Conservation (phyloP, 2,797 vertebrate species). For the Gallinago stenura region DNA sequence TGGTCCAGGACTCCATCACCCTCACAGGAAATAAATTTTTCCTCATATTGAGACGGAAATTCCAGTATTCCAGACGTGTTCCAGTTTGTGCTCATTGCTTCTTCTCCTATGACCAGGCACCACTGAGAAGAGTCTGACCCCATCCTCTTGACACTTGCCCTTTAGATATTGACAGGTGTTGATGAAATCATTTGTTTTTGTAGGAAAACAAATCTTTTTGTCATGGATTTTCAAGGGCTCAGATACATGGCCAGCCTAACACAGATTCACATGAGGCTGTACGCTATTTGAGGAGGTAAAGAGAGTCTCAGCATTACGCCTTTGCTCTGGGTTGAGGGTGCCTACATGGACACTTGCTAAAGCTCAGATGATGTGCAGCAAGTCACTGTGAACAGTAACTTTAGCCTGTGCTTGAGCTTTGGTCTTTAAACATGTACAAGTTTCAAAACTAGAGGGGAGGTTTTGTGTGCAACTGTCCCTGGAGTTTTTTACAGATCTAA, state of each 20-base stretch:
- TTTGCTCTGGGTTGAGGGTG: neutral
- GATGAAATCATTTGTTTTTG: neutral
- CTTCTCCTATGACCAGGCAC: neutral
- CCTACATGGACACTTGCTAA: neutral
- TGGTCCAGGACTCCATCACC: neutral
- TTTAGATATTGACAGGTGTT: neutral
- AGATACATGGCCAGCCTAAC: neutral
- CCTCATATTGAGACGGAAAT: neutral
- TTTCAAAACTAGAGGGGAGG: neutral
- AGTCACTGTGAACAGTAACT: neutral
- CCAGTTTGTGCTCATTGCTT: neutral
- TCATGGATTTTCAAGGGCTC: neutral
- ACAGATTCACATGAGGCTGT: neutral
- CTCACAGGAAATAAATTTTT: neutral
- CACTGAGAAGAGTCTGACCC: neutral
- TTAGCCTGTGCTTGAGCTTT: neutral
- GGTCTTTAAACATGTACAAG: neutral
- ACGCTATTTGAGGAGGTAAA: neutral
- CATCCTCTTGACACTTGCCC: neutral
- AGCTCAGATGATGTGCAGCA: neutral
- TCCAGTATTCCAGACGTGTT: no score
- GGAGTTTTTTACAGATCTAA: neutral
- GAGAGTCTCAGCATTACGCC: accelerated
- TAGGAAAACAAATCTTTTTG: neutral
- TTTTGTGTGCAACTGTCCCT: accelerated